phyloP scores from a whole-genome alignment of 2,888 invertebrate genomes.

The Synergus japonicus region DNA sequence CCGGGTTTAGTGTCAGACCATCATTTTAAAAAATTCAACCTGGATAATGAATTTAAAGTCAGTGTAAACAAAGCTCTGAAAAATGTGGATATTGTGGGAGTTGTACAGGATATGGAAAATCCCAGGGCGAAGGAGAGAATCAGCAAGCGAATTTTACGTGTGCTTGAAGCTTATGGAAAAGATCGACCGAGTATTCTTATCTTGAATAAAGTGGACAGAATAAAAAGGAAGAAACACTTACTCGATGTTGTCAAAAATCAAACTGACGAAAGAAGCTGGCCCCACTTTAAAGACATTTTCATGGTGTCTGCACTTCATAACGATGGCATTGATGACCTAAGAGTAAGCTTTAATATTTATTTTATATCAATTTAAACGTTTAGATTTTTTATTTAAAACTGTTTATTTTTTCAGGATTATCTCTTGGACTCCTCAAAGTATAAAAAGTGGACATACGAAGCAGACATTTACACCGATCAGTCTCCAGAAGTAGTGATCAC shows the following conservation, averaged over 20 bases:
- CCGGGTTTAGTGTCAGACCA: conserved; percentile 89
- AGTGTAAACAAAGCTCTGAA: conserved; percentile 82
- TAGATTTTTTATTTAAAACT: background rate
- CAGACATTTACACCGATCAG: conserved; percentile 86
- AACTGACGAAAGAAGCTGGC: conserved; percentile 84
- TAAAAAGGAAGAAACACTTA: conserved; percentile 83
- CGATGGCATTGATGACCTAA: conserved; percentile 85
- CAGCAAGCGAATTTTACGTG: conserved; percentile 84
- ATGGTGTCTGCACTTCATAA: conserved; percentile 92
- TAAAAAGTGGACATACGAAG: conserved; percentile 84
- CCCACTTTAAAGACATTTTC: conserved; percentile 92
- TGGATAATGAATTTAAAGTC: conserved; percentile 80
- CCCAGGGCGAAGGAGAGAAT: conserved; percentile 83
- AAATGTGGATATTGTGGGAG: conserved; percentile 89
- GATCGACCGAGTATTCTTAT: conserved; percentile 86
- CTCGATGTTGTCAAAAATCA: conserved; percentile 85
- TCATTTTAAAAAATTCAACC: conserved; percentile 83
- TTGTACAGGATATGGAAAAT: conserved; percentile 91
- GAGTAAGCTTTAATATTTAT: conserved; percentile 77
- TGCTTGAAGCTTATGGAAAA: conserved; percentile 80
- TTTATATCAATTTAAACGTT: too few species aligned
- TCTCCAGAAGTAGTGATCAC: conserved; percentile 84
- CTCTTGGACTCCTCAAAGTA: conserved; percentile 83
- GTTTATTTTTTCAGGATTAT: conserved; percentile 81
- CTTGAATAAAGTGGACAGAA: conserved; percentile 91